phyloP scores from a whole-genome alignment of 37 sponge, comb jelly and placozoan species.

The Spongia lamella region DNA sequence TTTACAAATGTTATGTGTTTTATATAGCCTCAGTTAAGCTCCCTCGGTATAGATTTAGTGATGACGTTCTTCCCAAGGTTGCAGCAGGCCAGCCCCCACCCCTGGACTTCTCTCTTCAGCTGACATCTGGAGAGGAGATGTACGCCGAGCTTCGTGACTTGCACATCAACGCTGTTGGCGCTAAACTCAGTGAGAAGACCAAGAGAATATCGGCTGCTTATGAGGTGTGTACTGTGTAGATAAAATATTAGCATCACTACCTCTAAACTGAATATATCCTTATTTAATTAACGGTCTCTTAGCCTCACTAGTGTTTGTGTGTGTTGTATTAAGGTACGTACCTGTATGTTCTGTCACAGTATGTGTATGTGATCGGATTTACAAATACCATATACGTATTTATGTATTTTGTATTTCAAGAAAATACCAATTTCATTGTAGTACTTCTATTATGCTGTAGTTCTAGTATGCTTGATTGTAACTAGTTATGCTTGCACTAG shows the following conservation, averaged over 20 bases:
- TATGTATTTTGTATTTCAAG: no score
- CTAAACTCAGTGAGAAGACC: slow-evolving; percentile 74
- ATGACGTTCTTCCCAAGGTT: slow-evolving; percentile 53
- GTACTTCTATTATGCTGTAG: no score
- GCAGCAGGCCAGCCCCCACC: slow-evolving; percentile 38
- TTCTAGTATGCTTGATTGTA: no score
- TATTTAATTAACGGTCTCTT: no score
- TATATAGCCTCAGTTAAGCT: slow-evolving; percentile 49
- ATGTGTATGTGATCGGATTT: no score
- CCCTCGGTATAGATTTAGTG: slow-evolving; percentile 73
- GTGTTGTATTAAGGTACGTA: no score
- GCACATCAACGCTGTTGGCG: slow-evolving; percentile 83
- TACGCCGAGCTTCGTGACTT: slow-evolving; percentile 83
- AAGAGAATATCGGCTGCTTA: slow-evolving; percentile 82
- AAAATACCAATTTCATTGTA: no score
- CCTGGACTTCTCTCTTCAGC: slow-evolving; percentile 27
- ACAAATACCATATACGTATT: no score
- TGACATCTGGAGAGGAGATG: slow-evolving; percentile 78
- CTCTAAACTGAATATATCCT: no score
- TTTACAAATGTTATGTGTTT: background rate
- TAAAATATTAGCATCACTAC: background rate
- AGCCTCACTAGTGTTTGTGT: no score
- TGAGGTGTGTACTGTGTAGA: slow-evolving; percentile 23
- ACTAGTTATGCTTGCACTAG: no score
- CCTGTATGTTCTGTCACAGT: no score